These are phyloP conservation scores for Schizopygopsis pylzovi DNA, from an alignment of 2,797 vertebrate species.

Conservation along the genomic window DNA sequence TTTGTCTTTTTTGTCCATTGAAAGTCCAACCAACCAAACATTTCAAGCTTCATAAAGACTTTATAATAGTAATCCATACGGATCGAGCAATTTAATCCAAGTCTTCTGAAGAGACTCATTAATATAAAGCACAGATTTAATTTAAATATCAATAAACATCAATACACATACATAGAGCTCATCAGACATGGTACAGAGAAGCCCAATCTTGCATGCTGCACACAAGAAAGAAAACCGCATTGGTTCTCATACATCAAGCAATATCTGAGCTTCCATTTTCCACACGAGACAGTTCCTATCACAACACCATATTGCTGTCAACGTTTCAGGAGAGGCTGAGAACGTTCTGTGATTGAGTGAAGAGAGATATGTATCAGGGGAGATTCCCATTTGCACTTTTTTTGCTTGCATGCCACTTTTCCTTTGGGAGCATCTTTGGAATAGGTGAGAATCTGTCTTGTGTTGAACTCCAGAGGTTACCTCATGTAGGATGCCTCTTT, in stretches of 20 bases:
- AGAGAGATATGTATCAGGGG: not conserved
- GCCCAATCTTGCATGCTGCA: not conserved
- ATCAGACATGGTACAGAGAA: not conserved
- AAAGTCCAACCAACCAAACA: not conserved
- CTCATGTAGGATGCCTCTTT: not conserved
- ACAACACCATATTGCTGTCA: not conserved
- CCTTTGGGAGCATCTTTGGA: conserved; percentile 7
- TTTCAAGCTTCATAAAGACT: not conserved
- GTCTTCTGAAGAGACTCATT: not conserved
- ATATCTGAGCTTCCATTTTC: not conserved
- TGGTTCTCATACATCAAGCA: not conserved
- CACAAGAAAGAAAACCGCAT: too few species aligned
- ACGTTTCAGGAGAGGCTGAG: not conserved
- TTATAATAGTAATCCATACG: not conserved
- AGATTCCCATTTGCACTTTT: conserved; percentile 37
- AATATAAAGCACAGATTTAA: not conserved
- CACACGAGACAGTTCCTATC: not conserved
- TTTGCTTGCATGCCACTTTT: conserved; percentile 1
- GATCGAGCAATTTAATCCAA: not conserved
- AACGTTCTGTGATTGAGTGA: not conserved
- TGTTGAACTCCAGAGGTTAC: conserved; percentile 23
- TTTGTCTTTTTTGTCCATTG: not conserved
- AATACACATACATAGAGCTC: not conserved
- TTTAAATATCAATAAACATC: not conserved
- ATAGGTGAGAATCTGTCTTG: conserved; percentile 13